phyloP scores from a whole-genome alignment of 2,888 invertebrate species.

The Drosophila testacea region DNA sequence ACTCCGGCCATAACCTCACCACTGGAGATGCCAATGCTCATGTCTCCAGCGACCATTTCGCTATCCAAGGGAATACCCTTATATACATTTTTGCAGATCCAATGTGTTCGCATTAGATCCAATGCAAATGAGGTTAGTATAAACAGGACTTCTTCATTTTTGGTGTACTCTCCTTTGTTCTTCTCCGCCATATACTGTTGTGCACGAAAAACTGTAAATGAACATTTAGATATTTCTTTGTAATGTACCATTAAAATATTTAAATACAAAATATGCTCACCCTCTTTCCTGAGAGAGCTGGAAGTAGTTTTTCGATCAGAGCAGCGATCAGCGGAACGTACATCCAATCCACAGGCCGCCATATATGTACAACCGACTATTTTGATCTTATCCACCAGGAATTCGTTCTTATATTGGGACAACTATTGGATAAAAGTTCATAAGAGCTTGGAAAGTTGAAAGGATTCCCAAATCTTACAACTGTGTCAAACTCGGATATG shows the following conservation, averaged over 20 bases:
- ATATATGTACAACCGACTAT: slow-evolving; percentile 98
- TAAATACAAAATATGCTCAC: neutral
- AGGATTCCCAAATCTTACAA: slow-evolving; percentile 83
- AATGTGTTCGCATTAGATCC: slow-evolving; percentile 89
- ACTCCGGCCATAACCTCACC: slow-evolving; percentile 97
- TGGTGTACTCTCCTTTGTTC: no score
- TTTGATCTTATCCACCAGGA: slow-evolving; percentile 97
- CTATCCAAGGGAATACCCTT: slow-evolving; percentile 85
- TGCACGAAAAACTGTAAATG: slow-evolving; percentile 5
- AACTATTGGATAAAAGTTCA: slow-evolving; percentile 85
- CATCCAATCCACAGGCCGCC: slow-evolving; percentile 97
- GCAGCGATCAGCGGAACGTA: slow-evolving; percentile 84
- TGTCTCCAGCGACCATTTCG: slow-evolving; percentile 64
- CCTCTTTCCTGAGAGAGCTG: neutral
- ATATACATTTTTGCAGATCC: slow-evolving; percentile 85
- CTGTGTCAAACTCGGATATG: slow-evolving; percentile 95
- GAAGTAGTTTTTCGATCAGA: neutral
- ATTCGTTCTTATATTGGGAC: slow-evolving; percentile 86
- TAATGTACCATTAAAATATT: neutral
- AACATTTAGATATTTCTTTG: neutral
- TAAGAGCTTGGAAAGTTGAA: neutral
- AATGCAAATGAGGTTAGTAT: slow-evolving; percentile 85
- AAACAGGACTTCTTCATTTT: slow-evolving; percentile 86
- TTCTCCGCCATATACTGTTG: neutral
- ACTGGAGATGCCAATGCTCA: slow-evolving; percentile 91